phyloP scores from a whole-genome alignment of 2,888 invertebrate genomes.

The Cataglyphis cursor region DNA sequence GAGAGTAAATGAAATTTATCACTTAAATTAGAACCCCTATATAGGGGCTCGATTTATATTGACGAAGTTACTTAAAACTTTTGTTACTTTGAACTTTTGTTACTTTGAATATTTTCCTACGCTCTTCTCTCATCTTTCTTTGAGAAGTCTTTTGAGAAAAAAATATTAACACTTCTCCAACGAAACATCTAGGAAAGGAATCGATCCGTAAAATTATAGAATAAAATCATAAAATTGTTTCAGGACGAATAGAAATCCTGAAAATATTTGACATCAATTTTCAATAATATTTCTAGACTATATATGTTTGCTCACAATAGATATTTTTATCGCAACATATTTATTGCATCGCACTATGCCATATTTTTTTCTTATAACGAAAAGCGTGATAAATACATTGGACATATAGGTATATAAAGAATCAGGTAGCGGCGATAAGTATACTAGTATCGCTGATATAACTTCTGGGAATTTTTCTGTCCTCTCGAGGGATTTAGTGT shows the following conservation, averaged over 20 bases:
- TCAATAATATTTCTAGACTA: neutral
- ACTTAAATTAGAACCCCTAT: neutral
- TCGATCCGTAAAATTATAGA: conserved; percentile 11
- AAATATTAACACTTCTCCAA: neutral
- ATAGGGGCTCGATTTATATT: neutral
- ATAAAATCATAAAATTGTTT: neutral
- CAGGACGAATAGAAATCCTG: neutral
- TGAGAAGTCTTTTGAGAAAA: neutral
- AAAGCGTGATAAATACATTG: conserved; percentile 59
- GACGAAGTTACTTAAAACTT: conserved; percentile 13
- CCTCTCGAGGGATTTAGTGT: conserved; percentile 43
- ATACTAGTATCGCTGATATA: conserved; percentile 49
- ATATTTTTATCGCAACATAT: conserved; percentile 3
- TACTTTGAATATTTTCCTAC: neutral
- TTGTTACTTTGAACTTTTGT: neutral
- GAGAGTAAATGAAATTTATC: conserved; percentile 6
- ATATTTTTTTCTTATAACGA: neutral
- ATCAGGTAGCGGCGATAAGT: conserved; percentile 61
- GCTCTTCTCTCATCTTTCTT: neutral
- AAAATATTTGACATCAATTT: neutral
- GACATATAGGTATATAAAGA: conserved; percentile 53
- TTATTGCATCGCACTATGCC: neutral
- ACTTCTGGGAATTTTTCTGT: conserved; percentile 48
- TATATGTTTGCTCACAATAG: neutral
- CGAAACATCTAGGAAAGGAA: neutral